Conservation (phyloP, 2,113 vertebrate genomes). For the Noctilio leporinus region DNA sequence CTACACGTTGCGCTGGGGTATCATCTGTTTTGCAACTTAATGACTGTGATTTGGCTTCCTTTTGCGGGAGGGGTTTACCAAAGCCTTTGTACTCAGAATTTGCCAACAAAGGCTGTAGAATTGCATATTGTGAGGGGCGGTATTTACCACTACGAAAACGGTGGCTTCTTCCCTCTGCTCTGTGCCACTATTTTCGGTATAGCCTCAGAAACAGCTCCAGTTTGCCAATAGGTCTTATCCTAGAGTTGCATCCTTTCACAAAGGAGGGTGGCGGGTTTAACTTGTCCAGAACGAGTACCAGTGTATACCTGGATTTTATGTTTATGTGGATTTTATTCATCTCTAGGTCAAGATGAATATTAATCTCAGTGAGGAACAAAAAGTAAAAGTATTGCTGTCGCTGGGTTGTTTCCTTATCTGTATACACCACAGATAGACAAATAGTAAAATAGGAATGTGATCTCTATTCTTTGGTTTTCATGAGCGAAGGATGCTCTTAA, state of each 20-base stretch:
- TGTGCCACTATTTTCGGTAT: not conserved
- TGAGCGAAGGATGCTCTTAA: not conserved
- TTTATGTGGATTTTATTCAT: not conserved
- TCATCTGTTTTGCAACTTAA: not conserved
- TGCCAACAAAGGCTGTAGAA: constrained; percentile 45
- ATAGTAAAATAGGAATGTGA: not conserved
- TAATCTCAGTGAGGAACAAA: not conserved
- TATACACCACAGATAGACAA: not conserved
- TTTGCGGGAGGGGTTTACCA: not conserved
- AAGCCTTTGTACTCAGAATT: constrained; percentile 42
- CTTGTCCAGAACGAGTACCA: not conserved
- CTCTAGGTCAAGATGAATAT: not conserved
- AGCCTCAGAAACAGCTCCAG: not conserved
- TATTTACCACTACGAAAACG: constrained; percentile 40
- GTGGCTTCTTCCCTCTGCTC: constrained; percentile 4
- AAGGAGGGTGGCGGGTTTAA: not conserved
- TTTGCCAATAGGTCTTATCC: constrained; percentile 4
- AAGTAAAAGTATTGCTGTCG: not conserved
- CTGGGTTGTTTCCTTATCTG: not conserved
- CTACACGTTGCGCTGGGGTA: not conserved
- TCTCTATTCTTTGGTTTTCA: constrained; percentile 45
- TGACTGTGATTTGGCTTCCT: constrained; percentile 28
- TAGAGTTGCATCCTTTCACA: constrained; percentile 53
- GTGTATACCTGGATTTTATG: not conserved
- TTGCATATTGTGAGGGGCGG: constrained; percentile 24